Conservation (phyloP, 2,888 invertebrate species). For the Drosophila histrio region DNA sequence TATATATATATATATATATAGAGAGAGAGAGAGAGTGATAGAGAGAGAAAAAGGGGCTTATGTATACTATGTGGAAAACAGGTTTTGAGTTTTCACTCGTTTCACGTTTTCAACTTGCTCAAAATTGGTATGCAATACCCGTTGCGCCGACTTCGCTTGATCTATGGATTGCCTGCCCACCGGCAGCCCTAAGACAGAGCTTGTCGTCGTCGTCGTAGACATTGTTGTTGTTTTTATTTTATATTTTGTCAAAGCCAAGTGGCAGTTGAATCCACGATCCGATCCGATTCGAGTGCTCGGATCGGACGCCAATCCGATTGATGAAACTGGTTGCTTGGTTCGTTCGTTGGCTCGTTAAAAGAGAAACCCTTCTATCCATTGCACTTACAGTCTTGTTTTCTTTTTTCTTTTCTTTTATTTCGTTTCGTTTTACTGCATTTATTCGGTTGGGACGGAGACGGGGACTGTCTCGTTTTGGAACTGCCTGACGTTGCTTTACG, state of each 20-base stretch:
- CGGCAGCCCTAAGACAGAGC: slow-evolving; percentile 55
- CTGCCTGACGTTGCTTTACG: slow-evolving; percentile 31
- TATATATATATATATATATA: too few relatives aligned
- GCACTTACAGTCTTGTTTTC: slow-evolving; percentile 39
- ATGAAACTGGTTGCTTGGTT: slow-evolving; percentile 44
- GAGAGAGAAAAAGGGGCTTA: neutral
- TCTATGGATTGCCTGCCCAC: slow-evolving; percentile 4
- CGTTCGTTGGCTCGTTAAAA: slow-evolving; percentile 50
- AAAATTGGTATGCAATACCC: slow-evolving; percentile 72
- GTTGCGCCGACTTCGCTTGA: slow-evolving; percentile 13
- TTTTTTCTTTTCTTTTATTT: slow-evolving; percentile 30
- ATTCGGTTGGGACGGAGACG: neutral
- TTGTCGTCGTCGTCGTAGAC: slow-evolving; percentile 23
- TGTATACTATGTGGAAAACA: slow-evolving; percentile 39
- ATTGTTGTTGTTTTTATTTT: slow-evolving; percentile 19
- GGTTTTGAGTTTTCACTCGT: slow-evolving; percentile 76
- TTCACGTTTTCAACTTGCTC: slow-evolving; percentile 70
- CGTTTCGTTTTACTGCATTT: slow-evolving; percentile 43
- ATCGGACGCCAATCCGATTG: slow-evolving; percentile 45
- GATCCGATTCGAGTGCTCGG: slow-evolving; percentile 14
- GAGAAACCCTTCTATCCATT: slow-evolving; percentile 68
- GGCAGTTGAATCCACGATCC: slow-evolving; percentile 9
- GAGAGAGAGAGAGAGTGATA: neutral
- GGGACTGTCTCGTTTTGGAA: slow-evolving; percentile 39
- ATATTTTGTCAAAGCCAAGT: slow-evolving; percentile 39